Base-by-base conservation (phyloP, 2,797 vertebrate genomes). In the Pteronotus mesoamericanus region DNA sequence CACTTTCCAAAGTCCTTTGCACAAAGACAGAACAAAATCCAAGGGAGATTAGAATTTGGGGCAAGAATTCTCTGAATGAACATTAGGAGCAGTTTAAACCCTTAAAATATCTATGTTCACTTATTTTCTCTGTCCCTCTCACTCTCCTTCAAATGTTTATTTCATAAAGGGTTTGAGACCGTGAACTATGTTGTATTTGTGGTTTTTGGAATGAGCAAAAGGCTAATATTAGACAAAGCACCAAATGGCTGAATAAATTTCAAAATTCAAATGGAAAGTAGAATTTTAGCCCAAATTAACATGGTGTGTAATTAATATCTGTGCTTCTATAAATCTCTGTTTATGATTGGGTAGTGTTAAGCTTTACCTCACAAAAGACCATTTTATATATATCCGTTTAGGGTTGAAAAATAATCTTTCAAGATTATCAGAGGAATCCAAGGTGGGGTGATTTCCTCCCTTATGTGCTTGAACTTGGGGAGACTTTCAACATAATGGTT, bases 391-490 rank as follows among this genome's bases (percentile, higher is more conserved):
- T 64, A 95, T 97, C 95, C 69, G 11, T 92, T 97, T 91, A 96
- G 90, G 61, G 77, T 74, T 92, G 71, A 95, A 94, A 86, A 96
- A 96, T 93, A 89, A 79, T 75, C 89, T 96, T 96, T 95, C 72
- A 87, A 89, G 86, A 97, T 97, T 97, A 98, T 98, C 94, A 95
- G 86, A 80, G 55, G 93, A 95, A 94, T 94, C 64, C 78, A 78
- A 61, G 94, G 88, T 15, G 48, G 84, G 87, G 91, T 89, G 94
- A 96, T 61, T 97, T 96, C 78, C 78, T 82, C 68, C 18, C 24
- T 34, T 53, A 3, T 89, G 75, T 42, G 55, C 89, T 94, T 97
- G 95, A 96, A 97, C 97, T 96, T 97, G 89, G 91, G 94, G 39
- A 77, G 78, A 64, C 66, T 96, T 96, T 87, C 83, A 24, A 92